Evolutionary conservation across 1,140 invertebrate genomes (phyloP).

Genomic region (Trachymyrmex septentrionalis): DNA sequence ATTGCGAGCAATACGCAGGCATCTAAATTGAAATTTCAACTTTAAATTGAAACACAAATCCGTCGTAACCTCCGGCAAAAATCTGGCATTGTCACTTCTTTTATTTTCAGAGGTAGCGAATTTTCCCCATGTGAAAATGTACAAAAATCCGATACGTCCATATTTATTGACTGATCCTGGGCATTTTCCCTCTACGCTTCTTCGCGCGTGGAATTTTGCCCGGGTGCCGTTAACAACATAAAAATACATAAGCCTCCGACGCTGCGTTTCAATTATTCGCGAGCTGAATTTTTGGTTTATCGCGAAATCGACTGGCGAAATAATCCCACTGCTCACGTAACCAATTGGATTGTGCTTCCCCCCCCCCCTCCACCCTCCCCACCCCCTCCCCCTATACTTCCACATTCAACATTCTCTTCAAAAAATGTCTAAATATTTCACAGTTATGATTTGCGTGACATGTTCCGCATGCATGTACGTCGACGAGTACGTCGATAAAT

Average conservation of each 20-base stretch:
- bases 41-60: constrained; percentile 64
- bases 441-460: constrained; percentile 58
- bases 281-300: constrained; percentile 52
- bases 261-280: constrained; percentile 58
- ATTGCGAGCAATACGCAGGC: constrained; percentile 41
- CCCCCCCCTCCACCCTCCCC: background rate
- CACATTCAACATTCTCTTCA: background rate
- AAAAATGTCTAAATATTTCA: constrained; percentile 33
- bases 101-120: constrained; percentile 53
- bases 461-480: background rate
- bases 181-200: constrained; percentile 56
- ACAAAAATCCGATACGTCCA: constrained; percentile 64
- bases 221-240: constrained; percentile 53
- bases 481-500: constrained; percentile 57
- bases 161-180: constrained; percentile 61
- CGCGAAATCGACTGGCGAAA: constrained; percentile 55
- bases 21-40: constrained; percentile 62
- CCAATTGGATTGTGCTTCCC: constrained; percentile 33
- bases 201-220: constrained; percentile 55
- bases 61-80: constrained; percentile 57
- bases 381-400: background rate
- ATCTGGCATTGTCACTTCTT: constrained; percentile 64
- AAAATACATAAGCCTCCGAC: constrained; percentile 58
- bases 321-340: constrained; percentile 46
- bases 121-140: constrained; percentile 53